phyloP scores from a whole-genome alignment of 2,113 vertebrate species.

The Onychostruthus taczanowskii region DNA sequence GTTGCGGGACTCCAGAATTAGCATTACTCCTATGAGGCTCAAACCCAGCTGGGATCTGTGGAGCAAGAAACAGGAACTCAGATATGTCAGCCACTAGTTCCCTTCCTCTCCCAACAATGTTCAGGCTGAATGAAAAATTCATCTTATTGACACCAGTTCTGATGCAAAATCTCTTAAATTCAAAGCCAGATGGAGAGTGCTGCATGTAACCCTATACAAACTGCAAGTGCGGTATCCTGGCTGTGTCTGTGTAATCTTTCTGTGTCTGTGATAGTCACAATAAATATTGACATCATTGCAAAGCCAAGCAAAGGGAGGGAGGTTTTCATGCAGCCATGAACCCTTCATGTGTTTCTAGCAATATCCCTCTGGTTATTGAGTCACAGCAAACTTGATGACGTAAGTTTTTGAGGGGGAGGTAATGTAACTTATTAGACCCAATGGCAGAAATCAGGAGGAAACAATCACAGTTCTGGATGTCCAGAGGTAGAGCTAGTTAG shows the following conservation, averaged over 20 bases:
- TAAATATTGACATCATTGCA: conserved; percentile 29
- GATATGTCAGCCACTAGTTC: neutral
- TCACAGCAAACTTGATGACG: accelerated
- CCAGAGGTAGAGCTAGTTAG: neutral
- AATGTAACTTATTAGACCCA: neutral
- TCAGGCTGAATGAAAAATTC: neutral
- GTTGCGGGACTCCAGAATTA: neutral
- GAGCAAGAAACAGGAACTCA: neutral
- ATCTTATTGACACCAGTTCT: neutral
- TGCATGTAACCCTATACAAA: neutral
- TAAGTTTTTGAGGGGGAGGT: neutral
- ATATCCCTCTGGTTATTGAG: neutral
- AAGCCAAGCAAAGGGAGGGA: conserved; percentile 2
- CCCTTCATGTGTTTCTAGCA: neutral
- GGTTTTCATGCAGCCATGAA: neutral
- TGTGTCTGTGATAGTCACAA: conserved; percentile 18
- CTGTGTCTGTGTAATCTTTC: neutral
- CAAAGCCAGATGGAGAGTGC: neutral
- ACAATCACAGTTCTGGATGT: neutral
- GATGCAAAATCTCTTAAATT: neutral
- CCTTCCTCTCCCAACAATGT: neutral
- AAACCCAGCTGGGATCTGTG: neutral
- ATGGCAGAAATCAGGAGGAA: neutral
- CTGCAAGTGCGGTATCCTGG: neutral
- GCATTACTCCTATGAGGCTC: neutral